Evolutionary conservation across 1,140 invertebrate genomes (phyloP).

Genomic region (Phymorhynchus buccinoides): DNA sequence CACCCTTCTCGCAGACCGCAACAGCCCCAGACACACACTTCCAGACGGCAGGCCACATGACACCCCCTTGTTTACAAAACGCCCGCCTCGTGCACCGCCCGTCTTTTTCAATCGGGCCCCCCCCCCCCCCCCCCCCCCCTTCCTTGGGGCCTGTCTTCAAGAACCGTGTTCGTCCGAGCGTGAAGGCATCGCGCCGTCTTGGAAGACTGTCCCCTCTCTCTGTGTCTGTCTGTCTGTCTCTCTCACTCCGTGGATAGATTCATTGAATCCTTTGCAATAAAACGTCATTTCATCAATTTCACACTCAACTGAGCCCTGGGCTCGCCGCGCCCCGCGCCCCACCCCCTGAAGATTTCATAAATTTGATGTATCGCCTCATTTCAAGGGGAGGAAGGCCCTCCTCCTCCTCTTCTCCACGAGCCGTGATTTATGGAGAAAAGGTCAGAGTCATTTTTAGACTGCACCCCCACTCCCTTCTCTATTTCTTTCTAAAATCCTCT

Average conservation of each 20-base stretch:
- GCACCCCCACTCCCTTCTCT: neutral
- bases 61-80: constrained; percentile 28
- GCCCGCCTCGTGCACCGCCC: constrained; percentile 1
- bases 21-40: neutral
- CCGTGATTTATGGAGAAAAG: constrained; percentile 33
- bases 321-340: too few relatives aligned
- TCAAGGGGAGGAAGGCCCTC: neutral
- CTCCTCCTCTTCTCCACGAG: too few relatives aligned
- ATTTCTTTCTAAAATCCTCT: too few relatives aligned
- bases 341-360: constrained; percentile 43
- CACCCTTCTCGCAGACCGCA: constrained; percentile 11
- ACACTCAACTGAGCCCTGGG: constrained; percentile 27
- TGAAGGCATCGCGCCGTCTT: constrained; percentile 33
- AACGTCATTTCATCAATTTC: constrained; percentile 43
- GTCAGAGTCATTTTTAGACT: constrained; percentile 33
- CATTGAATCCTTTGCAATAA: constrained; percentile 44
- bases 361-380: constrained; percentile 43
- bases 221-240: too few relatives aligned
- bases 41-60: neutral
- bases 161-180: constrained; percentile 21
- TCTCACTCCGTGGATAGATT: constrained; percentile 39
- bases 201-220: too few relatives aligned
- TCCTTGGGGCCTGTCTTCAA: neutral
- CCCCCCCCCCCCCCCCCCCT: neutral
- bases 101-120: constrained; percentile 30